Conservation (phyloP, 1,140 invertebrate genomes). For the Drosophila subpulchrella region DNA sequence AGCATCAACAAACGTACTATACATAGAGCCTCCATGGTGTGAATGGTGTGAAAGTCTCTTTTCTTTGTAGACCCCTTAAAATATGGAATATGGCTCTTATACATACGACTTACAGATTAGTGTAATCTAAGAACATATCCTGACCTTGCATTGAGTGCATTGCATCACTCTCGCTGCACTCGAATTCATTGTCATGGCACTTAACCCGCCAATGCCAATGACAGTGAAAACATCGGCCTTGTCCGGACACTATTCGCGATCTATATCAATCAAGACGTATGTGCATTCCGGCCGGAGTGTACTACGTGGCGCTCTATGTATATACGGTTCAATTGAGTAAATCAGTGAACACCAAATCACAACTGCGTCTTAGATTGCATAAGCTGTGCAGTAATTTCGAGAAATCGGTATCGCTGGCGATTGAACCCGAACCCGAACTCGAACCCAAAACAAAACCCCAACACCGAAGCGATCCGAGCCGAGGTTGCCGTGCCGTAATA, state of each 20-base stretch:
- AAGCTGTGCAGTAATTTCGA: conserved; percentile 47
- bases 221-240: conserved; percentile 72
- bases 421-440: conserved; percentile 34
- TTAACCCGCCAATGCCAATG: conserved; percentile 54
- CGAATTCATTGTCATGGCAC: conserved; percentile 37
- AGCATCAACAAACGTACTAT: no score
- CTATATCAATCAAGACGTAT: conserved; percentile 7
- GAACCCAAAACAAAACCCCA: not conserved
- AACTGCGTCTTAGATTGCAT: conserved; percentile 76
- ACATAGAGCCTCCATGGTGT: no score
- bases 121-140: not conserved
- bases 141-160: conserved; percentile 13
- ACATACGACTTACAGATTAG: not conserved
- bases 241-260: conserved; percentile 27
- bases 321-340: conserved; percentile 21
- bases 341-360: conserved; percentile 14
- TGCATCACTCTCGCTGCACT: conserved; percentile 41
- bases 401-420: conserved; percentile 23
- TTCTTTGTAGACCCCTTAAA: not conserved
- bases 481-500: conserved; percentile 26
- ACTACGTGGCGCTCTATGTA: not conserved
- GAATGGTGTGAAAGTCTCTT: no score
- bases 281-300: conserved; percentile 13
- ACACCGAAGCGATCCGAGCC: not conserved
- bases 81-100: not conserved